Evolutionary conservation across 1,140 invertebrate species (phyloP), one percentile per base, ranked within the genome.

Genomic region (Caenorhabditis brenneri): DNA sequence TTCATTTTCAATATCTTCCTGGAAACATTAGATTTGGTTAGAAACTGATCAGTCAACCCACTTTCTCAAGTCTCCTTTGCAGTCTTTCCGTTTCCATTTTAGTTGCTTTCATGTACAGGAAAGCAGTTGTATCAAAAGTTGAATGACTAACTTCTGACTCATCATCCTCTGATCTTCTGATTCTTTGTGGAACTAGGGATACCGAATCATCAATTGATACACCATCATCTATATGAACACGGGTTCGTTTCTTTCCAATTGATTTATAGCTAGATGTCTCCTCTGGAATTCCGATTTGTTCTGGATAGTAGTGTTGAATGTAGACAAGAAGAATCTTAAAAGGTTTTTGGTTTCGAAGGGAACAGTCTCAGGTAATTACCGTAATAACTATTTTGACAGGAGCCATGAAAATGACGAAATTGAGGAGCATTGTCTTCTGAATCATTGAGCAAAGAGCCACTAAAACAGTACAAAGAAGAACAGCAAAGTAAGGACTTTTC

Each of bases 271-370:
- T 42, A 0, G 58, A 74, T 3, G 82, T 83, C 49, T 83, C 82
- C 15, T 83, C 58, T 31, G 82, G 82, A 36, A 83, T 58, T 19
- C 82, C 82, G 1, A 83, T 49, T 53, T 39, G 82, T 29, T 83
- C 82, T 9, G 69, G 69, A 60, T 55, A 69, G 12, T 83, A 83
- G 29, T 83, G 82, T 58, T 83, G 82, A 22, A 83, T 39, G 36
- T 79, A 79, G n/a, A 65, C 65, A 2, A 83, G 69, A 29, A 65
- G 49, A 36, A 83, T 65, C 80, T 81, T n/a, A n/a, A 65, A 33
- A 33, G 0, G 19, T 33, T 0, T 10, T 29, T 2, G 7, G 0
- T 58, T 58, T 29, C 24, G 29, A 36, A 36, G 7, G 7, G 31
- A 19, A 39, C 60, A 33, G n/a, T 65, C 60, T 65, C 31, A 9